phyloP scores from a whole-genome alignment of 2,888 invertebrate species.

The Blera fallax region DNA sequence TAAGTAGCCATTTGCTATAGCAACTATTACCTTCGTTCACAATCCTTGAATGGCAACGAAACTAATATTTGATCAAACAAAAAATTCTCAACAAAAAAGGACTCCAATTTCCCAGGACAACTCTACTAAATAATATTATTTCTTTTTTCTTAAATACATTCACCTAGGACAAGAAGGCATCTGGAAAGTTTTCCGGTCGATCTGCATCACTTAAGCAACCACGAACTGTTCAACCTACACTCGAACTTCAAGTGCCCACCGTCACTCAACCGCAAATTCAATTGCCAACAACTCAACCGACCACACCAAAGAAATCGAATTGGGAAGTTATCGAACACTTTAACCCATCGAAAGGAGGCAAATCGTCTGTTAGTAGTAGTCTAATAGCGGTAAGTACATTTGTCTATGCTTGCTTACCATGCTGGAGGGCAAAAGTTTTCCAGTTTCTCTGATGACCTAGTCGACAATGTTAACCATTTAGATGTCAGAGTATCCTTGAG shows the following conservation, averaged over 20 bases:
- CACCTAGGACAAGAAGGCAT: slow-evolving; percentile 72
- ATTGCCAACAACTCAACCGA: slow-evolving; percentile 83
- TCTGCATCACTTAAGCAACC: slow-evolving; percentile 84
- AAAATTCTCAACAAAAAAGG: slow-evolving; percentile 10
- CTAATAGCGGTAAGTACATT: slow-evolving; percentile 84
- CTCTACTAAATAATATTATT: background rate
- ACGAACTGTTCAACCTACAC: slow-evolving; percentile 77
- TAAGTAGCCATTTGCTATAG: slow-evolving; percentile 73
- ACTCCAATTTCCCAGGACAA: background rate
- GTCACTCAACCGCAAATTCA: slow-evolving; percentile 69
- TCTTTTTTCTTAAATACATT: background rate
- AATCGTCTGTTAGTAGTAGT: slow-evolving; percentile 85
- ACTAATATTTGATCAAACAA: background rate
- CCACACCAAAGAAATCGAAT: slow-evolving; percentile 90
- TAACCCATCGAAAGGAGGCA: slow-evolving; percentile 85
- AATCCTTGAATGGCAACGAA: slow-evolving; percentile 8
- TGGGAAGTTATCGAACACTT: slow-evolving; percentile 96
- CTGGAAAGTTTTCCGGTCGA: slow-evolving; percentile 82
- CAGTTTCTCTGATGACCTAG: background rate
- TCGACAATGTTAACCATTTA: background rate
- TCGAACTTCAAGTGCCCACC: slow-evolving; percentile 79
- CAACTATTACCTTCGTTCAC: background rate
- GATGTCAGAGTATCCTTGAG: background rate
- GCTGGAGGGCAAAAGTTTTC: background rate
- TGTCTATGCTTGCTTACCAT: background rate